Evolutionary conservation across 2,797 vertebrate genomes (phyloP).

Genomic region (Ceryle rudis): DNA sequence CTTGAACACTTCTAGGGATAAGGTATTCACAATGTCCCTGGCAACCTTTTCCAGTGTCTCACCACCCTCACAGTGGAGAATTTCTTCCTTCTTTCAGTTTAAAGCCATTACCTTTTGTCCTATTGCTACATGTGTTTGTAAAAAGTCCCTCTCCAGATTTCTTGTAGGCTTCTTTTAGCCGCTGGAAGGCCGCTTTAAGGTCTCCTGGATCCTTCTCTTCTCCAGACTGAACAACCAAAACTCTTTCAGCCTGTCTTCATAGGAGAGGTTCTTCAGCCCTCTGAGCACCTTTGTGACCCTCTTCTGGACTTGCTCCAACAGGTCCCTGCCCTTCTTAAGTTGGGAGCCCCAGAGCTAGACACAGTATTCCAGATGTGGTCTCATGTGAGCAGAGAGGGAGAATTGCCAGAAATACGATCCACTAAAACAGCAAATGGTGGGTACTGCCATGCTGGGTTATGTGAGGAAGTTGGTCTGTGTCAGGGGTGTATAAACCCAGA

Average conservation of each 20-base stretch:
- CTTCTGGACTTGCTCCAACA: neutral
- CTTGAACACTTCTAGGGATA: neutral
- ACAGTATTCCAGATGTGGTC: no score
- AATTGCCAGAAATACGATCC: neutral
- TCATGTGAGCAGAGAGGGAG: neutral
- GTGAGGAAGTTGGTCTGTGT: neutral
- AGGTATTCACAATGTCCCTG: neutral
- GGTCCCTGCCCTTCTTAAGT: neutral
- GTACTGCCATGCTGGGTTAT: fast-evolving
- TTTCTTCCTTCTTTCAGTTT: neutral
- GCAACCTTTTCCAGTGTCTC: neutral
- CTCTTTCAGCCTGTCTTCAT: neutral
- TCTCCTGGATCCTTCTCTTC: neutral
- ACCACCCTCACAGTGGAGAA: neutral
- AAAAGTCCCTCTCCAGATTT: neutral
- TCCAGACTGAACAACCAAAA: neutral
- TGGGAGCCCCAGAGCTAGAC: no score
- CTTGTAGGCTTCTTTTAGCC: neutral
- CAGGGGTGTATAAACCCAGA: fast-evolving
- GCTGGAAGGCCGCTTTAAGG: neutral
- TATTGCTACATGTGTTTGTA: neutral
- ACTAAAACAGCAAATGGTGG: neutral
- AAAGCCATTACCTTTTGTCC: neutral
- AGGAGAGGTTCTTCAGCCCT: neutral
- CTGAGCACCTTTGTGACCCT: neutral